Base-by-base conservation (phyloP, 2,797 vertebrate genomes). In the Phalanger gymnotis region DNA sequence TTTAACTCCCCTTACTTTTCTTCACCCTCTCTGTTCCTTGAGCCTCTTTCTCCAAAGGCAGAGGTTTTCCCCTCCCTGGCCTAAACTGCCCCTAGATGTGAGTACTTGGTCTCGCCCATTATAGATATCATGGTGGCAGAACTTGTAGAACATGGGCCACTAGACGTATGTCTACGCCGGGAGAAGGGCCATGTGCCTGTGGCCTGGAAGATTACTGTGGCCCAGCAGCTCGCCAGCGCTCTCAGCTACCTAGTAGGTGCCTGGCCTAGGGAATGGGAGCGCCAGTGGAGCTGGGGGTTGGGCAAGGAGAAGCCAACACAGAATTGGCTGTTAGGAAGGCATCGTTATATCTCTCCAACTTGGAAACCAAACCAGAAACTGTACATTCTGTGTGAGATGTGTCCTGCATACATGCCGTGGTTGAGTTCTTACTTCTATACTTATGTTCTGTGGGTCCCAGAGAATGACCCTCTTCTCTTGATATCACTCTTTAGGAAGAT, bases 81-180 rank as follows among this genome's bases (percentile, higher is more conserved):
- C 51, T 51, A 34, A n/a, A 51, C 57, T 14, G 34, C 53, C 53
- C 3, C 87, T 52, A 34, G 92, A n/a, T 56, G 27, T 47, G 52
- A 93, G 31, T 87, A 31, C n/a, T 3, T 0, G 95, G 66, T 47
- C 91, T 3, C 2, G 47, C 14, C 56, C 81, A 57, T 97, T 95
- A 61, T 98, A 99, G 99, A 99, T 96, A 99, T 99, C 97, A 99
- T 99, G 99, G 99, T 99, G 94, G 99, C 99, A 54, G 99, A 99
- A 95, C 99, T 98, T 0, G 98, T 99, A 93, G 99, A 99, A 90
- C 99, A 99, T 0, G 99, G 99, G 1, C 99, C 99, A 0, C 93
- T 99, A 98, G 99, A 99, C 6, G 98, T 99, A 93, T 99, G 99
- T 97, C 98, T 99, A 53, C 98, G 99, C 40, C 99, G 98, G 81